phyloP scores from a whole-genome alignment of 2,797 vertebrate species.

The Pseudopleuronectes americanus region DNA sequence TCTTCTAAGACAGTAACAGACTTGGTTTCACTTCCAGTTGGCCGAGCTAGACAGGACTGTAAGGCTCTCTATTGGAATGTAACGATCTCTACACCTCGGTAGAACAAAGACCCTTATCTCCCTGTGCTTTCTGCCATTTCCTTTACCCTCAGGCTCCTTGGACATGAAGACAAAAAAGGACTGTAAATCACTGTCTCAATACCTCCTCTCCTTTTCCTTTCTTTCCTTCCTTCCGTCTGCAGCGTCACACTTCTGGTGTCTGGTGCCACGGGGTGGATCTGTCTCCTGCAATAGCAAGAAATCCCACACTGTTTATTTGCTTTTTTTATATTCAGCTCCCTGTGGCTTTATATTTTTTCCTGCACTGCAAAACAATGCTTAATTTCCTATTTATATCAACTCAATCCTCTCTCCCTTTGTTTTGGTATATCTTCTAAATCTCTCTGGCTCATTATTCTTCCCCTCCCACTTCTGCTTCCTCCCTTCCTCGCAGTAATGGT shows the following conservation, averaged over 20 bases:
- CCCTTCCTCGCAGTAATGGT: slow-evolving; percentile 65
- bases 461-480: slow-evolving; percentile 30
- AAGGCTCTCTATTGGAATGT: slow-evolving; percentile 73
- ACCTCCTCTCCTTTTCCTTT: slow-evolving; percentile 57
- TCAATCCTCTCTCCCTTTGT: slow-evolving; percentile 56
- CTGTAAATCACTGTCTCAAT: slow-evolving; percentile 73
- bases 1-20: slow-evolving; percentile 50
- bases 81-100: slow-evolving; percentile 75
- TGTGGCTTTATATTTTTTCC: slow-evolving; percentile 33
- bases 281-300: slow-evolving; percentile 73
- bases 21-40: slow-evolving; percentile 55
- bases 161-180: slow-evolving; percentile 67
- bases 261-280: slow-evolving; percentile 63
- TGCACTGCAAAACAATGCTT: slow-evolving; percentile 62
- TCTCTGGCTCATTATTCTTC: slow-evolving; percentile 44
- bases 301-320: slow-evolving; percentile 58
- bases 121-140: slow-evolving; percentile 75
- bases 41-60: slow-evolving; percentile 60
- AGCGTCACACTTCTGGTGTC: slow-evolving; percentile 36
- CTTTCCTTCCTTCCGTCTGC: slow-evolving; percentile 52
- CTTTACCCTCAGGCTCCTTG: slow-evolving; percentile 69
- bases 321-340: slow-evolving; percentile 49
- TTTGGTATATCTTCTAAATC: slow-evolving; percentile 43
- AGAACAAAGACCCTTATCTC: slow-evolving; percentile 81
- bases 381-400: slow-evolving; percentile 67